Evolutionary conservation across 1,140 invertebrate genomes (phyloP).

Genomic region (Pissodes strobi): DNA sequence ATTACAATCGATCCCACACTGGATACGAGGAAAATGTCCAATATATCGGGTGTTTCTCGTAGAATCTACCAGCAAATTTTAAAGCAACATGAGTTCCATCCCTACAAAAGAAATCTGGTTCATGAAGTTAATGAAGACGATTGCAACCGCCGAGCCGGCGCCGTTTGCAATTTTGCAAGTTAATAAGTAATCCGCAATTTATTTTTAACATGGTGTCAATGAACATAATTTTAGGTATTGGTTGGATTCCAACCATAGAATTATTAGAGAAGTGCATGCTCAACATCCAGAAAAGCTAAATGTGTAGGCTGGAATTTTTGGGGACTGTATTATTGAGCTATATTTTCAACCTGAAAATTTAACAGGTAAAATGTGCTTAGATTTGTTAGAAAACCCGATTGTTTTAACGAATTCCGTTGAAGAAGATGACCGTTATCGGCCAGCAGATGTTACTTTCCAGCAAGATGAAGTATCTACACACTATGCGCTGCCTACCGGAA

Average conservation of each 20-base stretch:
- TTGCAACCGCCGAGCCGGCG: too few relatives aligned
- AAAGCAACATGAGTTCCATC: too few relatives aligned
- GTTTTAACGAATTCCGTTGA: too few relatives aligned
- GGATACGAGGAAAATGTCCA: not conserved
- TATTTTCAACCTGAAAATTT: not conserved
- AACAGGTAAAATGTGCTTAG: not conserved
- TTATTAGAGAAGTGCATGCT: not conserved
- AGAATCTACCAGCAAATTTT: too few relatives aligned
- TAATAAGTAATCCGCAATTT: not conserved
- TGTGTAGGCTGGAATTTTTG: not conserved
- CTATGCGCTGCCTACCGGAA: too few relatives aligned
- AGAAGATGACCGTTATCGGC: too few relatives aligned
- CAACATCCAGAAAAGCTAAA: too few relatives aligned
- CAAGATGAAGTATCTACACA: too few relatives aligned
- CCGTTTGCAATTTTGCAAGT: too few relatives aligned
- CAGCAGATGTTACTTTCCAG: not conserved
- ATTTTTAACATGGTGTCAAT: not conserved
- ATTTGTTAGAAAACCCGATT: not conserved
- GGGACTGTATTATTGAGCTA: not conserved
- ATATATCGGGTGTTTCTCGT: too few relatives aligned
- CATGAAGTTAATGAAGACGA: too few relatives aligned
- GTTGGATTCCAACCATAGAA: not conserved
- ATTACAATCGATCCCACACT: not conserved
- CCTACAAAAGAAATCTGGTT: too few relatives aligned
- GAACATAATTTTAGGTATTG: not conserved